These are phyloP conservation scores for Sebastes steindachneri DNA, from an alignment of 2,797 vertebrate genomes.

Conservation along the genomic window DNA sequence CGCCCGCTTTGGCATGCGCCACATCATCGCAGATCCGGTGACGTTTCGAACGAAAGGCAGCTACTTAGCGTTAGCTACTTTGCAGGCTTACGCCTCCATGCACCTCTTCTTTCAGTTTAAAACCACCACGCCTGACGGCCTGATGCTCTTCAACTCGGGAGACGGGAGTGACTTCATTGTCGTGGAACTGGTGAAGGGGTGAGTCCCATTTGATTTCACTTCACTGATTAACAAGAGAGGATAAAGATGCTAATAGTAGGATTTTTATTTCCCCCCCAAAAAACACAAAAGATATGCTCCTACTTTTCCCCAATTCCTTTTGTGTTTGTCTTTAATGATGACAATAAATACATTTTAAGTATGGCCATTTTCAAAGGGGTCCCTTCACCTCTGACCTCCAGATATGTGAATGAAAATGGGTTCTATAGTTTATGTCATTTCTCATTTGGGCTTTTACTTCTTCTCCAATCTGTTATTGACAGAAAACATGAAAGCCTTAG, in stretches of 20 bases:
- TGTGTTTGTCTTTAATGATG: background rate
- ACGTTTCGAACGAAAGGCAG: constrained; percentile 91
- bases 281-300: background rate
- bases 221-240: background rate
- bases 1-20: constrained; percentile 92
- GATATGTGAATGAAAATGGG: too few relatives aligned
- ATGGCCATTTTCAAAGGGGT: too few relatives aligned
- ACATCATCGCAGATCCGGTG: constrained; percentile 93
- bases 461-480: background rate
- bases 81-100: constrained; percentile 94
- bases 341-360: background rate
- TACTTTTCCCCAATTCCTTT: background rate
- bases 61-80: constrained; percentile 90
- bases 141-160: constrained; percentile 94
- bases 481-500: background rate
- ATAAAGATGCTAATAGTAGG: background rate
- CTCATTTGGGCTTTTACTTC: background rate
- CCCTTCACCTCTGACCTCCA: too few relatives aligned
- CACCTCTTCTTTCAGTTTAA: constrained; percentile 98
- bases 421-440: background rate
- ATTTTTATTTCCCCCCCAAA: background rate
- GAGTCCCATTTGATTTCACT: constrained; percentile 54
- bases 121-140: constrained; percentile 91
- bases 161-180: constrained; percentile 96
- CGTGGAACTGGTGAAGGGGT: constrained; percentile 97